Percentiles rank a stretch among this genome's conserved stretches.
Evolutionary conservation across 2,113 vertebrate species (phyloP).

Genomic region (Oostethus manadensis): DNA sequence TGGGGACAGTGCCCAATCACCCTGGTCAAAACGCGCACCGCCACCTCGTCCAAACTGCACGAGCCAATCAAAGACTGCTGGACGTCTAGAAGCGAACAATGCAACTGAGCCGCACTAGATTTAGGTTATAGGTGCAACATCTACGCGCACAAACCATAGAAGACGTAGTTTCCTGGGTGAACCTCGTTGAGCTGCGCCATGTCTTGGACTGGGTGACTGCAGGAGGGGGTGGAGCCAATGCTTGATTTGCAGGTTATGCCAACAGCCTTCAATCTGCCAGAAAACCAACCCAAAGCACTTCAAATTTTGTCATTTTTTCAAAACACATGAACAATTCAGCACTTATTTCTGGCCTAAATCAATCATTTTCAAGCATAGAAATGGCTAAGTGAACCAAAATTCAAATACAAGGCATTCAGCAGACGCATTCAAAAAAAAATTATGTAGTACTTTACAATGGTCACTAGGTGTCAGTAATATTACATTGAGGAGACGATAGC

Average conservation of each 20-base stretch:
- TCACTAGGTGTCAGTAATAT: too few relatives aligned
- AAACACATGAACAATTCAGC: too few relatives aligned
- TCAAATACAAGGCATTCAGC: too few relatives aligned
- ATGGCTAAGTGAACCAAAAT: too few relatives aligned
- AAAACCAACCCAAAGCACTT: neutral
- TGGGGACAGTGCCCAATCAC: constrained; percentile 79
- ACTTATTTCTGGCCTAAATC: too few relatives aligned
- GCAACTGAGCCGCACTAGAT: neutral
- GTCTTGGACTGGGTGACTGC: constrained; percentile 77
- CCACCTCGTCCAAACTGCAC: constrained; percentile 75
- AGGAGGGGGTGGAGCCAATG: constrained; percentile 83
- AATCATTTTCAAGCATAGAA: too few relatives aligned
- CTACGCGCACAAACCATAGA: constrained; percentile 74
- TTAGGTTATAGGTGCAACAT: constrained; percentile 16
- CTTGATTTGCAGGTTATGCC: constrained; percentile 74
- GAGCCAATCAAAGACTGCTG: constrained; percentile 81
- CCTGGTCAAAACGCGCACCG: constrained; percentile 76
- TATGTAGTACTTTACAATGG: too few relatives aligned
- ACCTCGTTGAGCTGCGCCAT: constrained; percentile 78
- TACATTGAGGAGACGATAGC: too few relatives aligned
- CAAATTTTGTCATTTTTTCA: neutral
- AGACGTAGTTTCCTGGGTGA: constrained; percentile 81
- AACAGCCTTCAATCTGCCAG: constrained; percentile 65
- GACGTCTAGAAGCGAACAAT: constrained; percentile 54
- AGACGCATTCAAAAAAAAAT: too few relatives aligned